Evolutionary conservation across 2,797 vertebrate species (phyloP), one percentile per base, ranked within the genome.

Genomic region (Cyprinodon diabolis): DNA sequence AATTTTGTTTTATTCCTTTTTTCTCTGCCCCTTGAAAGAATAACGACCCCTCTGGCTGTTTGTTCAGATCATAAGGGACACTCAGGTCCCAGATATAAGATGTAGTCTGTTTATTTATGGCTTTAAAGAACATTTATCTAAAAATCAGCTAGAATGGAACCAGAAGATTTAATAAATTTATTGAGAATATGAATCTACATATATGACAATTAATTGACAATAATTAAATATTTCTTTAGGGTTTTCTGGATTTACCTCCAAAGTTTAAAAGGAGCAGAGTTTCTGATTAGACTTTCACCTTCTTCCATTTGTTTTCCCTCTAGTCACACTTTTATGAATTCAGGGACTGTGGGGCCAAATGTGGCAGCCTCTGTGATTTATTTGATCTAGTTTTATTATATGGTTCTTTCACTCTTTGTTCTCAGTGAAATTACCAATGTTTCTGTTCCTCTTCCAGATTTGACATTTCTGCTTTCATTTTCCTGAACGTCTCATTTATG

Each of bases 281-380:
- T 66, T 77, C 81, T 84, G 87, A 90, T 90, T 86, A 79, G 79
- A 80, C 81, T 51, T 68, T 71, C 73, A 71, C 82, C 86, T 79
- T 77, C 82, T 80, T 69, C 55, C 74, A 69, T 86, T 87, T 79
- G 79, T 88, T 80, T 77, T 79, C 84, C 89, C 84, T 76, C 67
- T 75, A 80, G 81, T 79, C 75, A 69, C 55, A 71, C 78, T 89
- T 91, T 92, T 88, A 91, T 92, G 90, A 93, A 89, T 89, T 87
- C 68, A 52, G 85, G 88, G 86, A 90, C 80, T 74, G 66, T 75
- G 81, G 81, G 86, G 60, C 86, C 76, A 40, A 76, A 74, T 25
- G 69, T 80, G 78, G 71, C 58, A 2, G 65, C 57, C 60, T 65
- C 74, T 87, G 73, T 82, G 77, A 30, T 72, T 79, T 77, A 58